phyloP scores from a whole-genome alignment of 2,113 vertebrate genomes.

The Rhea pennata region DNA sequence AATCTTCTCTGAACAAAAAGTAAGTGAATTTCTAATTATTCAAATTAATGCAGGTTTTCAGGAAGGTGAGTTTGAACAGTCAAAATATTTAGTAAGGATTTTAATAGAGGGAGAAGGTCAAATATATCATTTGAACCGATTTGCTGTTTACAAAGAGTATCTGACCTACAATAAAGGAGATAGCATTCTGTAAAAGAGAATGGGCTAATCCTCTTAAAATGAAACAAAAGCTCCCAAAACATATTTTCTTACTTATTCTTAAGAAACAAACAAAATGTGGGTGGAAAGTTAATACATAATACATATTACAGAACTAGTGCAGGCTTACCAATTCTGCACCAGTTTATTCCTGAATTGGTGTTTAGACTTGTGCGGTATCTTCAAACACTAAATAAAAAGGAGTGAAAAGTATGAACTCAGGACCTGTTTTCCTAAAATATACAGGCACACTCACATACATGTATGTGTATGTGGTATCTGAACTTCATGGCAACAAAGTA shows the following conservation, averaged over 20 bases:
- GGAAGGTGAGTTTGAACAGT: slow-evolving; percentile 2
- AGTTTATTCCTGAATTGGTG: background rate
- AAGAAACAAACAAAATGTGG: background rate
- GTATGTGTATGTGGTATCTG: background rate
- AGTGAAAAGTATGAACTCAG: background rate
- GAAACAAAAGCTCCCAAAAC: rapidly evolving
- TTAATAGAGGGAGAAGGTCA: background rate
- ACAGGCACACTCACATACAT: background rate
- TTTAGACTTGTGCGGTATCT: background rate
- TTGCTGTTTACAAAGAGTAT: background rate
- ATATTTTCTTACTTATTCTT: background rate
- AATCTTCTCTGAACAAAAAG: background rate
- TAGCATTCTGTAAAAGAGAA: background rate
- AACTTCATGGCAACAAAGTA: background rate
- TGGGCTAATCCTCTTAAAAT: background rate
- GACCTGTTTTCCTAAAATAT: background rate
- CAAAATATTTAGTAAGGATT: slow-evolving; percentile 25
- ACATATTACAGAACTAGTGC: background rate
- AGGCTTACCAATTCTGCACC: background rate
- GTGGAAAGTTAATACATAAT: background rate
- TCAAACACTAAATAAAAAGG: background rate
- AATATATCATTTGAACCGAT: background rate
- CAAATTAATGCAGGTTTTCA: slow-evolving; percentile 14
- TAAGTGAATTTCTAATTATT: background rate
- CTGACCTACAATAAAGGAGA: background rate